phyloP scores from a whole-genome alignment of 2,113 vertebrate species.

The Meles meles region DNA sequence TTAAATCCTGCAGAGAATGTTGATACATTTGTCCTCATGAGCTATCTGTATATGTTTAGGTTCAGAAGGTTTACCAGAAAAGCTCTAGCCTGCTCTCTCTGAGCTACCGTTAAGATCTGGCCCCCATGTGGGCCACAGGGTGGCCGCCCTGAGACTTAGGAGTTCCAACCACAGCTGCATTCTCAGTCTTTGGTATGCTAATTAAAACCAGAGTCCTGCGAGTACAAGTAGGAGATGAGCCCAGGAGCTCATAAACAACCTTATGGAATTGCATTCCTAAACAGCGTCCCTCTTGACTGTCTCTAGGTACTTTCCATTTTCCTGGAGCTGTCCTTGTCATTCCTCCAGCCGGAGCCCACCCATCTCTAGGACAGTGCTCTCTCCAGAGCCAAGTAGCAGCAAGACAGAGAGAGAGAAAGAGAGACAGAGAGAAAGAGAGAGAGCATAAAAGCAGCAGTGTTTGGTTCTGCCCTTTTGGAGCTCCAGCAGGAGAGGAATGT shows the following conservation, averaged over 20 bases:
- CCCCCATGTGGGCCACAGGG: background rate
- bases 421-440: background rate
- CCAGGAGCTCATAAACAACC: background rate
- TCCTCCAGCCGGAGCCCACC: background rate
- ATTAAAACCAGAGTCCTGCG: background rate
- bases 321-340: background rate
- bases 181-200: background rate
- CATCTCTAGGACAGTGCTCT: background rate
- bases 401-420: background rate
- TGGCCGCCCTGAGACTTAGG: background rate
- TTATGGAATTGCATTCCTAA: background rate
- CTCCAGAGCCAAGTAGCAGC: background rate
- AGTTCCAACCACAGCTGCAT: background rate
- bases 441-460: background rate
- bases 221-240: background rate
- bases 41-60: background rate
- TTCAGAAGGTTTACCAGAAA: background rate
- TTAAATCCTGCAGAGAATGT: background rate
- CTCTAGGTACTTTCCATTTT: background rate
- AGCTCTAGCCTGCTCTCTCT: background rate
- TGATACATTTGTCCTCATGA: background rate
- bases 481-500: background rate
- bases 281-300: background rate
- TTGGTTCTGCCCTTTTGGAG: background rate
- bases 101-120: background rate